Base-by-base conservation (phyloP, 2,797 vertebrate genomes). In the Rhynchotus rufescens region DNA sequence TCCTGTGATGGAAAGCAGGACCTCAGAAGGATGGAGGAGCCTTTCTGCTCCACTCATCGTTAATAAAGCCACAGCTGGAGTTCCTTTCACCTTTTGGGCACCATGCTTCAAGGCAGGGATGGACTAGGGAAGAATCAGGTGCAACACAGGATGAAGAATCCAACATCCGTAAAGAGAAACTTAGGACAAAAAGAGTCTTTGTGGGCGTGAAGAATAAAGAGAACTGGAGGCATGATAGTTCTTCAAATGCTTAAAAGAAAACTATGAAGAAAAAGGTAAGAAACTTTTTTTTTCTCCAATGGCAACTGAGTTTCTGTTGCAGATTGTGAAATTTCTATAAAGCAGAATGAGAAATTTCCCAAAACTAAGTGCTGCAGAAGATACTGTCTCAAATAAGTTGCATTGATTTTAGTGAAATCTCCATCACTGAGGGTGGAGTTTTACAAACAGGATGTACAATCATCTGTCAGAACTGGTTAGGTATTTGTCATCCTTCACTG, bases 401-500 rank as follows among this genome's bases (percentile, higher is more conserved):
- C 36, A 54, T 14, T 57, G 57, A 67, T 74, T 90, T 77, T 26
- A 60, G 25, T 64, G 32, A 67, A 79, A 36, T 88, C 52, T 84
- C 67, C 56, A 65, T 67, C 71, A 76, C 20, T 44, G 59, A 38
- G 38, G 40, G 30, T 38, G 38, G 40, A n/a, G 36, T 81, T 84
- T 79, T 83, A 32, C 47, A 51, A 66, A 20, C 28, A 89, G 44
- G 38, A 64, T 69, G 64, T 51, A 38, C 47, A 79, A 30, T 66
- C 7, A 51, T 54, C 38, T 84, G 23, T 44, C 88, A 84, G 79
- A 92, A 88, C 60, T 25, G 19, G 38, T 76, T 67, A 74, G 47
- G 6, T 86, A 86, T 82, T 86, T 92, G 86, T 77, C 91, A 81
- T 67, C 68, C 30, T 92, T 82, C 62, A 7, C 49, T 91, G 36